Evolutionary conservation across 1,140 invertebrate genomes (phyloP).

Genomic region (Ptiloglossa arizonensis): DNA sequence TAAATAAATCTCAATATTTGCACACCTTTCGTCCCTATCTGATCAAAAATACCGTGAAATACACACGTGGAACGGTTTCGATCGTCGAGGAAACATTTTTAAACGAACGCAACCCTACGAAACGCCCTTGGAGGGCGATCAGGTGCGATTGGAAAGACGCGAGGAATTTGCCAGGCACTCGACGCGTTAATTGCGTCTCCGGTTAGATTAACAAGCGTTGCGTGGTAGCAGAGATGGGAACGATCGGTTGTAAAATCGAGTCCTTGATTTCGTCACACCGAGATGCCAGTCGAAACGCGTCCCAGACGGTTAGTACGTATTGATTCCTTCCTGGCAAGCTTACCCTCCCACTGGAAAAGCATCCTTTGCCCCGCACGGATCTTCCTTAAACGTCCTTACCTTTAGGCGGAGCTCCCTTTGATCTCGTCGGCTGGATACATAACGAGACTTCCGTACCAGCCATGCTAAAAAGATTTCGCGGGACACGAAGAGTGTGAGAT

Average conservation of each 20-base stretch:
- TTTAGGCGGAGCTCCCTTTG: slow-evolving; percentile 44
- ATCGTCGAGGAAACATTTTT: too few species aligned
- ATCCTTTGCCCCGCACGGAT: slow-evolving; percentile 40
- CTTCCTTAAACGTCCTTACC: slow-evolving; percentile 49
- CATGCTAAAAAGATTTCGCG: slow-evolving; percentile 37
- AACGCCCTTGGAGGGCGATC: too few species aligned
- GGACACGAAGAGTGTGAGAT: neutral
- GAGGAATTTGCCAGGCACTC: too few species aligned
- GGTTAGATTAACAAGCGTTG: neutral
- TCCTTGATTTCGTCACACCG: slow-evolving; percentile 44
- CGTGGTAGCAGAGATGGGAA: neutral
- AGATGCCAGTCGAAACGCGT: slow-evolving; percentile 59
- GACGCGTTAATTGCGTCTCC: too few species aligned
- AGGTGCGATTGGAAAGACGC: too few species aligned
- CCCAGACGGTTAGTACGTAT: slow-evolving; percentile 68
- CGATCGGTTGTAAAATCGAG: neutral
- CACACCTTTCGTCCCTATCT: too few species aligned
- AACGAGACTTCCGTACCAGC: slow-evolving; percentile 35
- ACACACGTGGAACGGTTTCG: too few species aligned
- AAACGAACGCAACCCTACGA: too few species aligned
- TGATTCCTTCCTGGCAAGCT: slow-evolving; percentile 63
- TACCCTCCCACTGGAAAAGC: slow-evolving; percentile 53
- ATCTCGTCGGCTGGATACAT: slow-evolving; percentile 43
- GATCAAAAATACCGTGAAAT: too few species aligned
- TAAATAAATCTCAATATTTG: too few species aligned